Base-by-base conservation (phyloP, 2,888 invertebrate genomes). In the Piscicola geometra region DNA sequence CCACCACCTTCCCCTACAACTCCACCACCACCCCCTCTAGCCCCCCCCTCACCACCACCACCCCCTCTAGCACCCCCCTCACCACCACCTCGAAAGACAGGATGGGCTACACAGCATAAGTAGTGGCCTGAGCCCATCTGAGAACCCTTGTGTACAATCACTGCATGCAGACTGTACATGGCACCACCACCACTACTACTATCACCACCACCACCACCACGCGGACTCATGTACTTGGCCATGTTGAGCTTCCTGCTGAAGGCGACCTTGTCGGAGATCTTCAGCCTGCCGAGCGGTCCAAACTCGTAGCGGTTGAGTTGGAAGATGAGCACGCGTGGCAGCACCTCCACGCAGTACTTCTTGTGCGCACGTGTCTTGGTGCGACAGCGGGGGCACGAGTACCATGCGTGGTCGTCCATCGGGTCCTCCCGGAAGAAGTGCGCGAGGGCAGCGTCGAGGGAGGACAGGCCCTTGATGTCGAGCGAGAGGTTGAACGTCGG, bases 121-220 rank as follows among this genome's bases (percentile, higher is more conserved):
- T 73, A 73, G 30, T 73, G 73, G n/a, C 73, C 73, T 1, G 73
- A 56, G 32, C 73, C 73, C 3, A 73, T n/a, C n/a, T 60, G 35
- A 35, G 52, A 60, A 30, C 73, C 73, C n/a, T n/a, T 32, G 64
- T 73, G 73, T n/a, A 73, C 33, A 5, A 73, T 28, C n/a, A 73
- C 64, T 21, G 56, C 33, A n/a, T 60, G 28, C 25, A 73, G 73
- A 1, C 35, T n/a, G n/a, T 64, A 73, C 30, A 15, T 50, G n/a
- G 50, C 30, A n/a, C 30, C 25, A 41, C 41, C 41, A 41, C 41
- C 41, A 41, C 41, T 64, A n/a, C 30, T n/a, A 64, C 64, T 64
- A 3, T n/a, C 9, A n/a, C 32, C 18, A 21, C 9, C 33, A 33
- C 25, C 28, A 56, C 12, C 73, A n/a, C 33, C 67, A 25, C 32